phyloP scores from a whole-genome alignment of 1,140 invertebrate genomes.

The Sesamia nonagrioides region DNA sequence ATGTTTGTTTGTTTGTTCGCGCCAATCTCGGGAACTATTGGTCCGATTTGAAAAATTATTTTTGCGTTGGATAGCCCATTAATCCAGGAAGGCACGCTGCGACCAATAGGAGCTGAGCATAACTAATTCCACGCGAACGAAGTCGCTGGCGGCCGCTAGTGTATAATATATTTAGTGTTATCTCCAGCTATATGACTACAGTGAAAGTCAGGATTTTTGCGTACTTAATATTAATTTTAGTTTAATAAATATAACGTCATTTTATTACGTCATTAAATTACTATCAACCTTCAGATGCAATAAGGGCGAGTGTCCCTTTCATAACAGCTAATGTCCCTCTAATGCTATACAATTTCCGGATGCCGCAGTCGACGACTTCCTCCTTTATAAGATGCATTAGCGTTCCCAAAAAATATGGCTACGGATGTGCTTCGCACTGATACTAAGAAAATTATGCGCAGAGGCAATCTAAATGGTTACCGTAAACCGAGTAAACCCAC shows the following conservation, averaged over 20 bases:
- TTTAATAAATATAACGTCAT: conserved; percentile 32
- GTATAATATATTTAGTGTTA: neutral
- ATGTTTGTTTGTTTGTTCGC: too few relatives aligned
- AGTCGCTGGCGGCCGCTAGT: too few relatives aligned
- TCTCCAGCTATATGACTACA: neutral
- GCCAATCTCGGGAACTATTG: too few relatives aligned
- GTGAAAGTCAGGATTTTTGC: conserved; percentile 32
- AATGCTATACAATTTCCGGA: conserved; percentile 76
- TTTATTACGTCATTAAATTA: conserved; percentile 34
- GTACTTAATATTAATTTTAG: conserved; percentile 23
- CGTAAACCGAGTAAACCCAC: conserved; percentile 14
- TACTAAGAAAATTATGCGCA: conserved; percentile 49
- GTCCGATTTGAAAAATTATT: too few relatives aligned
- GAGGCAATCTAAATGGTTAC: conserved; percentile 27
- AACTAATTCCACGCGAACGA: too few relatives aligned
- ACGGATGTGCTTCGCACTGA: conserved; percentile 37
- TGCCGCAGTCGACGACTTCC: conserved; percentile 63
- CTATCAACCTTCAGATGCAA: conserved; percentile 55
- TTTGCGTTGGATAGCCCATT: too few relatives aligned
- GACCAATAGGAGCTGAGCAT: too few relatives aligned
- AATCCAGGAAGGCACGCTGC: too few relatives aligned
- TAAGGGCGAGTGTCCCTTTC: conserved; percentile 68
- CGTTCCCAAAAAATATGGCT: conserved; percentile 59
- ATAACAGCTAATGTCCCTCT: conserved; percentile 73
- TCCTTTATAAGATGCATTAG: conserved; percentile 66